These are phyloP conservation scores for Hylia prasina DNA, from an alignment of 2,113 vertebrate genomes.

Conservation along the genomic window DNA sequence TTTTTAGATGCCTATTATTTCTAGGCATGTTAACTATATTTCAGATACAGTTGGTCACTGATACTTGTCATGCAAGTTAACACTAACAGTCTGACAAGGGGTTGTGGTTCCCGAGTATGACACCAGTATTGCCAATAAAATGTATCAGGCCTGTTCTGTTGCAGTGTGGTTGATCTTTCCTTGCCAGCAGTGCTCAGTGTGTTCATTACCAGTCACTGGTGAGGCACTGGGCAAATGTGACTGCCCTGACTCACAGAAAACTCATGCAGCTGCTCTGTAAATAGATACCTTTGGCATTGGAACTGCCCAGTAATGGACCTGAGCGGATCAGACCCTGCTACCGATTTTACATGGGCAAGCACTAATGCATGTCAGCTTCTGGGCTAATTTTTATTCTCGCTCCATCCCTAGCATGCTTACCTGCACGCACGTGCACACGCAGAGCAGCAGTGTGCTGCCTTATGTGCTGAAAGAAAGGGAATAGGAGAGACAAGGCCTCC, in stretches of 20 bases:
- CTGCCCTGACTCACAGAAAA: background rate
- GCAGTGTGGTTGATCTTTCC: background rate
- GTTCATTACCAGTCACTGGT: background rate
- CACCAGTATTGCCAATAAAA: constrained; percentile 63
- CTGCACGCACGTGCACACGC: background rate
- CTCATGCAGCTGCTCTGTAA: background rate
- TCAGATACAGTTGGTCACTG: constrained; percentile 60
- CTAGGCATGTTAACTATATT: constrained; percentile 69
- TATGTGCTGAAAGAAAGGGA: background rate
- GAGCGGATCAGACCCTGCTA: background rate
- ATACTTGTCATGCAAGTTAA: constrained; percentile 69
- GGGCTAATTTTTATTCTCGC: background rate
- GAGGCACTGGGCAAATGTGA: background rate
- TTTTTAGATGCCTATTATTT: constrained; percentile 70
- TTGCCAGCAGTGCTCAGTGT: background rate
- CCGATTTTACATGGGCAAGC: background rate
- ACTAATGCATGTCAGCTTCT: background rate
- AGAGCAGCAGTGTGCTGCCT: accelerated
- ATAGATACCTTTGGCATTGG: accelerated
- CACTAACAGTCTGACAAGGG: constrained; percentile 47
- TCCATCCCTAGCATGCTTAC: background rate
- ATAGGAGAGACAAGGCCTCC: background rate
- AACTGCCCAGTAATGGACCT: background rate
- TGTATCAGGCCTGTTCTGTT: constrained; percentile 15
- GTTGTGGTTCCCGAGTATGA: constrained; percentile 54